A percentile compares a stretch with the other conserved stretches of the same genome.
phyloP scores from a whole-genome alignment of 1,140 invertebrate species.

The Leptestheria dahalacensis region DNA sequence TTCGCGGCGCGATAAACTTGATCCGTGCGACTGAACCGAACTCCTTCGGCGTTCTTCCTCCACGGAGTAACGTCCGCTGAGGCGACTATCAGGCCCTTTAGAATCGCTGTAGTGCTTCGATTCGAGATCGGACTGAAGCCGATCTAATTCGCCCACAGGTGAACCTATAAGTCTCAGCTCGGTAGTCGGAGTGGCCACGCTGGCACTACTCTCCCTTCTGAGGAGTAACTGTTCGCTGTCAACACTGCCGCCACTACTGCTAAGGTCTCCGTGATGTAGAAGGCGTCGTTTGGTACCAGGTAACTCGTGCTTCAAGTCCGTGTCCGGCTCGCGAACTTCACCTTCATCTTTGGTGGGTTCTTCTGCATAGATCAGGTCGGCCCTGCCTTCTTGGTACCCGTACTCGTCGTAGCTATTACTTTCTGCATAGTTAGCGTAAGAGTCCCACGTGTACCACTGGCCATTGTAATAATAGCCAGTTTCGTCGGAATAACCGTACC shows the following conservation, averaged over 20 bases:
- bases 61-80: not conserved
- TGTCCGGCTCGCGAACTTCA: not conserved
- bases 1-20: conserved; percentile 10
- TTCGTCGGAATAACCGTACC: conserved; percentile 19
- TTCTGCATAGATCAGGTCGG: conserved; percentile 10
- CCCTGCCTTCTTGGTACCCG: conserved; percentile 15
- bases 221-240: conserved; percentile 1
- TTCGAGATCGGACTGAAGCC: conserved; percentile 2
- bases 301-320: not conserved
- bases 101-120: not conserved
- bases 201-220: conserved; percentile 2
- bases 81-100: not conserved
- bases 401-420: conserved; percentile 16
- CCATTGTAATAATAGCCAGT: conserved; percentile 17
- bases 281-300: not conserved
- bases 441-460: conserved; percentile 18
- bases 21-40: conserved; percentile 9
- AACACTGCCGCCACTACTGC: conserved; percentile 7
- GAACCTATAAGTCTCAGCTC: not conserved
- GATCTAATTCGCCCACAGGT: not conserved
- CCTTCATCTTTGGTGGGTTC: conserved; percentile 21
- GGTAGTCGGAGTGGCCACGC: conserved; percentile 1
- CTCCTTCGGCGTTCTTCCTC: not conserved
- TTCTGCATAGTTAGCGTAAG: conserved; percentile 22
- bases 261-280: conserved; percentile 3